Conservation (phyloP, 2,113 vertebrate species). For the Xiphophorus couchianus region DNA sequence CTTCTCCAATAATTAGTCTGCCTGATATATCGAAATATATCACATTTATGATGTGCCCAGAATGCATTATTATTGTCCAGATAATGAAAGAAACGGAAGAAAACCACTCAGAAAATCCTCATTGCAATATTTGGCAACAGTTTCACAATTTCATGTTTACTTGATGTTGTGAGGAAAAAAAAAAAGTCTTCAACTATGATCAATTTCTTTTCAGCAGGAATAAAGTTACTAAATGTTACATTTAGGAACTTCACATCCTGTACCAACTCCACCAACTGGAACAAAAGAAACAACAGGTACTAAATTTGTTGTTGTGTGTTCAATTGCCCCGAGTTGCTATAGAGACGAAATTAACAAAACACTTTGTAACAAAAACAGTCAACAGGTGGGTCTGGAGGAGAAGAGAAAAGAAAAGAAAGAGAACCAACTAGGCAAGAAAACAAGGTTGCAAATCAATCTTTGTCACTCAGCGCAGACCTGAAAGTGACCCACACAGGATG, state of each 20-base stretch:
- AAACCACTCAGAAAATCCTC: neutral
- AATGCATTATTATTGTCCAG: no score
- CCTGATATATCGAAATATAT: no score
- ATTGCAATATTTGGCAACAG: neutral
- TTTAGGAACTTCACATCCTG: neutral
- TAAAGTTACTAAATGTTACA: neutral
- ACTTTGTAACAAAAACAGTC: no score
- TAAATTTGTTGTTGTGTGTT: no score
- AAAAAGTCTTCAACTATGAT: no score
- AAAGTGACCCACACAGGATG: conserved; percentile 3
- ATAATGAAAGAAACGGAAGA: no score
- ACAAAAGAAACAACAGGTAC: neutral
- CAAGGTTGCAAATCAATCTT: conserved; percentile 26
- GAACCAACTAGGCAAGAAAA: neutral
- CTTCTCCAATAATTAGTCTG: no score
- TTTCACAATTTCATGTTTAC: neutral
- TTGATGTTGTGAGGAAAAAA: neutral
- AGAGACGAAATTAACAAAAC: no score
- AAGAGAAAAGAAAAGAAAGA: neutral
- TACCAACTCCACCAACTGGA: neutral
- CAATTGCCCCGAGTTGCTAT: no score
- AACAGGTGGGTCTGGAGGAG: no score
- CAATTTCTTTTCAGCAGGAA: no score
- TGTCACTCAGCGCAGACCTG: conserved; percentile 6
- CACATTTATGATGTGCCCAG: no score